Base-by-base conservation (phyloP, 2,113 vertebrate genomes). In the Boleophthalmus pectinirostris region DNA sequence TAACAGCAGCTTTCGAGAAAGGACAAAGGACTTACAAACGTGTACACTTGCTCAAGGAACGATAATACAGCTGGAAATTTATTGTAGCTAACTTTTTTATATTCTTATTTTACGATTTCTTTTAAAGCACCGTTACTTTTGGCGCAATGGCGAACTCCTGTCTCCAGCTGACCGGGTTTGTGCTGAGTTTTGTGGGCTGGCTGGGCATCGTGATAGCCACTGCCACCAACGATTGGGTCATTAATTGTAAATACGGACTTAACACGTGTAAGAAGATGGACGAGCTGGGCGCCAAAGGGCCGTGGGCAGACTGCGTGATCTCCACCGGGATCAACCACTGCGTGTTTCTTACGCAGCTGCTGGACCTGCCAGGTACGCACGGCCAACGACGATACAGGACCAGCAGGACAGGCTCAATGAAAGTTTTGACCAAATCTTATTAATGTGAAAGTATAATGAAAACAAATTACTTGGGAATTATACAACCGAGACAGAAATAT, bases 241-340 rank as follows among this genome's bases (percentile, higher is more conserved):
- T 90, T 57, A 95, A 94, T 47, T 99, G 98, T 3, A 96, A 96
- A 79, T 97, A 98, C 83, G 95, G 95, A 76, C 92, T 96, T 25
- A 95, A 95, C 86, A 96, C 95, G 82, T 98, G 97, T 82, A 94
- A 94, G 86, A 98, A 96, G 70, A 94, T 98, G 94, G 96, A 97
- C 0, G 95, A 97, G 68, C 90, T 98, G 85, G 95, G 93, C 4
- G 93, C 92, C 87, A 97, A 95, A 80, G 97, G 97, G 45, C 94
- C 98, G 70, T 99, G 98, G 98, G 96, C 96, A 0, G 95, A 98
- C 51, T 99, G 98, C 2, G 94, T 97, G 84, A 94, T 96, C 92
- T 96, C 96, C 0, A 95, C 96, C 0, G 96, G 94, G 21, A 92
- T 96, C 23, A 97, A 97, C 58, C 97, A 98, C 92, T 99, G 98